phyloP scores from a whole-genome alignment of 1,140 invertebrate genomes.

The Steinernema khuongi region DNA sequence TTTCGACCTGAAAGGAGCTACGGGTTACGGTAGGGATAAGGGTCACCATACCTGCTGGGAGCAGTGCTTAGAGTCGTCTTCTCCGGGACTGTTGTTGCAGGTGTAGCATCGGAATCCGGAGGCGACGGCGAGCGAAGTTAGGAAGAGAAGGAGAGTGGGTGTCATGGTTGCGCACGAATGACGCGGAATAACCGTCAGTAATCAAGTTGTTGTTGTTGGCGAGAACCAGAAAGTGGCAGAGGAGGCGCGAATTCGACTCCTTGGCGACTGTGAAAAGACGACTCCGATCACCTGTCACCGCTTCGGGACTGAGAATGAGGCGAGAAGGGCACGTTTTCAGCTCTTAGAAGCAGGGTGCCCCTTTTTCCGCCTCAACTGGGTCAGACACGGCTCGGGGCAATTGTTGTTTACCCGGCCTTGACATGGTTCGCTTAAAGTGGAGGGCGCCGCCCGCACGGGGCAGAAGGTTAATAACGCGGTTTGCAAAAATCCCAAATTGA shows the following conservation, averaged over 20 bases:
- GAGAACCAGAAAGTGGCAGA: background rate
- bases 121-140: background rate
- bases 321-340: background rate
- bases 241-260: background rate
- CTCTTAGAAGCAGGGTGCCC: background rate
- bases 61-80: slow-evolving; percentile 40
- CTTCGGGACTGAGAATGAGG: background rate
- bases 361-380: background rate
- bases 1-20: slow-evolving; percentile 28
- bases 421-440: background rate
- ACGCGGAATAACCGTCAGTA: background rate
- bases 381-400: slow-evolving; percentile 6
- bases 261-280: background rate
- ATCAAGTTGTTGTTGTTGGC: background rate
- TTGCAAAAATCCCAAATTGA: background rate
- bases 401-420: slow-evolving; percentile 13
- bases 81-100: slow-evolving; percentile 33
- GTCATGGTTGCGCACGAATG: background rate
- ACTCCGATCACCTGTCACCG: background rate
- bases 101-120: slow-evolving; percentile 41
- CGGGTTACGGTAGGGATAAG: background rate
- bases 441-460: background rate
- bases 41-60: slow-evolving; percentile 31
- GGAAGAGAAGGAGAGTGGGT: background rate
- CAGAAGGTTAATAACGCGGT: slow-evolving; percentile 11